These are phyloP conservation scores for Patiria pectinifera DNA, from an alignment of 53 echinoderm and acorn worm genomes.

Conservation along the genomic window DNA sequence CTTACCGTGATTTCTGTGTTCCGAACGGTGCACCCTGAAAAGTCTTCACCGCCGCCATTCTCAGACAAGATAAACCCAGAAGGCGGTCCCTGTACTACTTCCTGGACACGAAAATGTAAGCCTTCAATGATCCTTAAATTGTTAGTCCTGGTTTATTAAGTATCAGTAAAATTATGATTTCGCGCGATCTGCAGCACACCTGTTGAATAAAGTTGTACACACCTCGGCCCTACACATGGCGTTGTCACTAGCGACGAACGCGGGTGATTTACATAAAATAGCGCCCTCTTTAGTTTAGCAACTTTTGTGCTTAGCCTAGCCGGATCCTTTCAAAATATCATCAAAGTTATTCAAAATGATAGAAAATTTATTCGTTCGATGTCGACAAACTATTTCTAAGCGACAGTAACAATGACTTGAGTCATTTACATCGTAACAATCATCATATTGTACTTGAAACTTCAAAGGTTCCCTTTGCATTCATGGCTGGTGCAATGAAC, in stretches of 20 bases:
- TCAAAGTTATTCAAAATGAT: too few relatives aligned
- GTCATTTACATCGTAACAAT: too few relatives aligned
- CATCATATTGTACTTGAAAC: too few relatives aligned
- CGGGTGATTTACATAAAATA: conserved; percentile 39
- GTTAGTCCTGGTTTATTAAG: not conserved
- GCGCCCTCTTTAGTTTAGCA: conserved; percentile 50
- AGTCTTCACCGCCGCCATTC: conserved; percentile 64
- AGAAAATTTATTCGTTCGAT: too few relatives aligned
- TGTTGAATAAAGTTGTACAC: conserved; percentile 14
- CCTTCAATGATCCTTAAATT: not conserved
- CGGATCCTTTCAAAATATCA: too few relatives aligned
- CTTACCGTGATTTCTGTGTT: conserved; percentile 95
- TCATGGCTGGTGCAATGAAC: too few relatives aligned
- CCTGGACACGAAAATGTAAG: not conserved
- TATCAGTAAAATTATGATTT: not conserved
- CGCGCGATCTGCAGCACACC: conserved; percentile 5
- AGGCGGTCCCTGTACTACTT: not conserved
- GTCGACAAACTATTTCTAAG: too few relatives aligned
- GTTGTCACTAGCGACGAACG: conserved; percentile 49
- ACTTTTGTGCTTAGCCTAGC: not conserved
- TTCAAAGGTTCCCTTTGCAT: too few relatives aligned
- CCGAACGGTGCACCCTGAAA: conserved; percentile 96
- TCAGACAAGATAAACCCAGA: not conserved
- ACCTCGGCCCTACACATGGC: not conserved
- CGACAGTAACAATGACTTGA: too few relatives aligned